A percentile compares a stretch with the other conserved stretches of the same genome.
Evolutionary conservation across 2,113 vertebrate species (phyloP).

Genomic region (Sander vitreus): DNA sequence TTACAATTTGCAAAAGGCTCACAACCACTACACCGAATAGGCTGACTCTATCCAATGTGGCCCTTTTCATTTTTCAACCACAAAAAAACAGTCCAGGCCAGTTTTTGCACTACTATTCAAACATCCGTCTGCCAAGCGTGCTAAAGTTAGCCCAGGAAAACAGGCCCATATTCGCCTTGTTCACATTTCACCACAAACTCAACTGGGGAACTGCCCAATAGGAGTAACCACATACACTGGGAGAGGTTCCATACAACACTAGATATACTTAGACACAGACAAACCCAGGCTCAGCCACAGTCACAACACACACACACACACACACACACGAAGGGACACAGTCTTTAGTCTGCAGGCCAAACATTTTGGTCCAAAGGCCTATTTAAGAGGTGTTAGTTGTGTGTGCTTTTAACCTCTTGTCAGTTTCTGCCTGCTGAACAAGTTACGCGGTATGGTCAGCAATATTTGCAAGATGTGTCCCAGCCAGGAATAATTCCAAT

Average conservation of each 20-base stretch:
- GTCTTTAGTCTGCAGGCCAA: constrained; percentile 22
- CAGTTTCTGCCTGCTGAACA: constrained; percentile 20
- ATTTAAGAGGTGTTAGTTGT: constrained; percentile 43
- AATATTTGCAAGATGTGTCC: too few species aligned
- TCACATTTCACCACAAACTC: constrained; percentile 66
- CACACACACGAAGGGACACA: constrained; percentile 5
- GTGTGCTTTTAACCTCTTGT: constrained; percentile 15
- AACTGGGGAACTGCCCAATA: constrained; percentile 63
- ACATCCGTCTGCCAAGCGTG: constrained; percentile 42
- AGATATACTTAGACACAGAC: constrained; percentile 69
- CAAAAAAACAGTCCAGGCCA: constrained; percentile 50
- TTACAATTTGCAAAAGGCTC: constrained; percentile 10
- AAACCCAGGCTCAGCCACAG: constrained; percentile 47
- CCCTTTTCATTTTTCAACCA: constrained; percentile 50
- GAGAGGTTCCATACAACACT: constrained; percentile 73
- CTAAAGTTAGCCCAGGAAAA: constrained; percentile 77
- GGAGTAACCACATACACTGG: constrained; percentile 70
- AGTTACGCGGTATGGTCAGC: neutral
- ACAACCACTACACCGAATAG: neutral
- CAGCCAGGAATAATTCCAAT: constrained; percentile 39
- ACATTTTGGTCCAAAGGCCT: constrained; percentile 18
- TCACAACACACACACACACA: constrained; percentile 33
- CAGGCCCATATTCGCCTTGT: constrained; percentile 60
- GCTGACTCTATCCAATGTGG: constrained; percentile 26
- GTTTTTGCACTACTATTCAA: constrained; percentile 58